phyloP scores from a whole-genome alignment of 53 echinoderm and acorn worm species.

The Echinarachnius parma region DNA sequence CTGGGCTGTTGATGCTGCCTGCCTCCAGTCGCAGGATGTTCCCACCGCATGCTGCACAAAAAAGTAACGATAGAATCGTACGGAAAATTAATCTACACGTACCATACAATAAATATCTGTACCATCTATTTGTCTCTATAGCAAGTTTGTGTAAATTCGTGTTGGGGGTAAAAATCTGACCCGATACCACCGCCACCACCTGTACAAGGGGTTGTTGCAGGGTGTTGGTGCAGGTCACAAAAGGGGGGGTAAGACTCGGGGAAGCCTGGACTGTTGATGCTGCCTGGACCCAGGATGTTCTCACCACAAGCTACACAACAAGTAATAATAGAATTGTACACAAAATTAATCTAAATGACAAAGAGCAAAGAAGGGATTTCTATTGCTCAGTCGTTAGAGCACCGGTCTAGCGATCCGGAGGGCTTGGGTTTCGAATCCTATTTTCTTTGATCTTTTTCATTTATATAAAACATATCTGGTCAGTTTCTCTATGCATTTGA shows the following conservation, averaged over 20 bases:
- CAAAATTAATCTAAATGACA: background rate
- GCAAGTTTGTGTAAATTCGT: too few species aligned
- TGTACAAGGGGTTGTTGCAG: slow-evolving; percentile 58
- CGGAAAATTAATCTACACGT: background rate
- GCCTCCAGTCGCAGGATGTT: slow-evolving; percentile 50
- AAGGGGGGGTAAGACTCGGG: slow-evolving; percentile 49
- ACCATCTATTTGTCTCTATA: too few species aligned
- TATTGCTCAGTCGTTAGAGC: too few species aligned
- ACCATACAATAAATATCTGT: background rate
- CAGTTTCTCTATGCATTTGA: too few species aligned
- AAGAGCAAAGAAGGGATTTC: too few species aligned
- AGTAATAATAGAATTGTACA: background rate
- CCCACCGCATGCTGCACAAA: slow-evolving; percentile 49
- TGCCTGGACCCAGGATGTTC: slow-evolving; percentile 52
- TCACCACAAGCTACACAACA: slow-evolving; percentile 51
- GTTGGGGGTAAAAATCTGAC: too few species aligned
- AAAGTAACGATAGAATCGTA: background rate
- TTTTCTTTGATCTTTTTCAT: too few species aligned
- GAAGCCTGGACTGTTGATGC: slow-evolving; percentile 51
- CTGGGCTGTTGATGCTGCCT: slow-evolving; percentile 48
- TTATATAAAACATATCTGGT: too few species aligned
- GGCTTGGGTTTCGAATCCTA: too few species aligned
- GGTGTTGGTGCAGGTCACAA: slow-evolving; percentile 60
- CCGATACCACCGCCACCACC: slow-evolving; percentile 51
- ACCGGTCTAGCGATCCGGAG: too few species aligned